Evolutionary conservation across 2,888 invertebrate genomes (phyloP).

Genomic region (Torymus texanus): DNA sequence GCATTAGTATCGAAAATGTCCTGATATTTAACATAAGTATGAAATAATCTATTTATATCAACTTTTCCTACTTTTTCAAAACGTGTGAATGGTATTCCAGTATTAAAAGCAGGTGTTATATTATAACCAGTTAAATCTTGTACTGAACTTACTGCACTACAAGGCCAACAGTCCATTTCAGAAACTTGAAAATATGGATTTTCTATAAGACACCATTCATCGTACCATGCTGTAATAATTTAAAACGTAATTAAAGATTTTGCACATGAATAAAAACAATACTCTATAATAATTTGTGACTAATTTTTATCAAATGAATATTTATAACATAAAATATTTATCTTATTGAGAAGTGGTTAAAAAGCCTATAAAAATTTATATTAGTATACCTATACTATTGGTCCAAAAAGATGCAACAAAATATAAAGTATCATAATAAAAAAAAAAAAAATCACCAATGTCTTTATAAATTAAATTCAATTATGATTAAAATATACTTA

Average conservation of each 20-base stretch:
- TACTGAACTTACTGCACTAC: constrained; percentile 82
- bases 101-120: constrained; percentile 76
- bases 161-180: constrained; percentile 92
- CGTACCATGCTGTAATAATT: constrained; percentile 82
- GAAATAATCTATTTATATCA: constrained; percentile 77
- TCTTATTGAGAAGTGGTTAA: no score
- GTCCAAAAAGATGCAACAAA: no score
- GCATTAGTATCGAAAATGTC: constrained; percentile 81
- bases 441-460: no score
- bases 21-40: constrained; percentile 79
- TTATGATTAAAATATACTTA: no score
- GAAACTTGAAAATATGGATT: constrained; percentile 89
- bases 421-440: no score
- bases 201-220: constrained; percentile 88
- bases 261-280: no score
- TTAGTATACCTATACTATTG: no score
- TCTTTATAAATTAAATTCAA: no score
- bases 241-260: neutral
- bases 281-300: no score
- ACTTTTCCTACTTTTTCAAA: constrained; percentile 80
- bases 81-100: constrained; percentile 79
- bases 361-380: no score
- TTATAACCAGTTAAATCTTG: constrained; percentile 80
- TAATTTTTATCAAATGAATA: no score
- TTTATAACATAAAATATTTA: no score